phyloP scores from a whole-genome alignment of 2,888 invertebrate species.

The Lepidochitona cinerea region DNA sequence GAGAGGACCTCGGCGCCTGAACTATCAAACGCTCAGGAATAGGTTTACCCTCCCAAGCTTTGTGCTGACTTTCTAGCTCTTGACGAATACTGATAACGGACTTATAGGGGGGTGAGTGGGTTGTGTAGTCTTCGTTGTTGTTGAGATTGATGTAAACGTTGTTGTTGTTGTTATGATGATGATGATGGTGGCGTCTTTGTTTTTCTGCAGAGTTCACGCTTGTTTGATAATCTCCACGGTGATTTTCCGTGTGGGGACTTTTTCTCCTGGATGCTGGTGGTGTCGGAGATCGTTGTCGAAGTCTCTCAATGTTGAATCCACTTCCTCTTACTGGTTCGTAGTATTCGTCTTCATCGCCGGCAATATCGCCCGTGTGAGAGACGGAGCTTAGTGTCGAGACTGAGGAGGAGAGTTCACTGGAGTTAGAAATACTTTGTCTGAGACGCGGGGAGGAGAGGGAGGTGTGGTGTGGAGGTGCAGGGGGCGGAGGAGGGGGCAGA shows the following conservation, averaged over 20 bases:
- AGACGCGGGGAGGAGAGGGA: not conserved
- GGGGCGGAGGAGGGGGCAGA: not conserved
- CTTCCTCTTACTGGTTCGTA: not conserved
- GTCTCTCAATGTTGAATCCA: not conserved
- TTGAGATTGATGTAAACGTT: too few species aligned
- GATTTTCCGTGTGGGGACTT: not conserved
- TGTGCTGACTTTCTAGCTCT: not conserved
- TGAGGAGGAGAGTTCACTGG: constrained; percentile 10
- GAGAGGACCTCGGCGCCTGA: constrained; percentile 69
- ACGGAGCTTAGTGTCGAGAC: constrained; percentile 5
- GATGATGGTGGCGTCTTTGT: too few species aligned
- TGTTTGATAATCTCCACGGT: not conserved
- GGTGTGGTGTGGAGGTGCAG: not conserved
- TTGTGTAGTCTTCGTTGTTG: not conserved
- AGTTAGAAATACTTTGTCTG: constrained; percentile 1
- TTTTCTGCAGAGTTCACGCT: not conserved
- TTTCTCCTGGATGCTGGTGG: constrained; percentile 4
- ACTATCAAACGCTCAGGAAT: not conserved
- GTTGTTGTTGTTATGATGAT: not conserved
- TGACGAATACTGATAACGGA: not conserved
- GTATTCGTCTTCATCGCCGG: not conserved
- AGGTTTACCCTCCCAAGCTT: not conserved
- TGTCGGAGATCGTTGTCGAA: not conserved
- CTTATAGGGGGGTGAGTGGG: not conserved
- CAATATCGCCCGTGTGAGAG: not conserved